These are phyloP conservation scores for Neomorphus geoffroyi DNA, from an alignment of 2,797 vertebrate species.

Conservation along the genomic window DNA sequence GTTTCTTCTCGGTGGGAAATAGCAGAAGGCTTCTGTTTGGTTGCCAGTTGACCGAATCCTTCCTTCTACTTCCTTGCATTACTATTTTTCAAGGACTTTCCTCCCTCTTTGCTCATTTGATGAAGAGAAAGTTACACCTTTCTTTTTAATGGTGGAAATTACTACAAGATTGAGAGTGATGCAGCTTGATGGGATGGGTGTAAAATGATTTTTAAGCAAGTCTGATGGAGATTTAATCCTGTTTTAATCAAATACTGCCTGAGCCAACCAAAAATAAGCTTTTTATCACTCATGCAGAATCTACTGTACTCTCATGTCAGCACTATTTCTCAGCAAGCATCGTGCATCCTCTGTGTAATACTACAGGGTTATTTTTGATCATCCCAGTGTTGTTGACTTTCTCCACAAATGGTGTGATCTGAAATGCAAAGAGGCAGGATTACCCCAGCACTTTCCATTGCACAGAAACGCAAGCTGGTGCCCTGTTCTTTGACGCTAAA, in stretches of 20 bases:
- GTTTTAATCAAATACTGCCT: conserved; percentile 27
- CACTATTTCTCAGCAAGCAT: conserved; percentile 1
- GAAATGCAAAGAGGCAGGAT: conserved; percentile 16
- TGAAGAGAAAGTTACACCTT: background rate
- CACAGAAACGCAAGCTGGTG: background rate
- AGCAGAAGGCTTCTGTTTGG: conserved; percentile 57
- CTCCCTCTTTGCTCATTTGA: background rate
- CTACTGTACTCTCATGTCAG: background rate
- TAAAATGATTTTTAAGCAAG: conserved; percentile 17
- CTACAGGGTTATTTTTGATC: conserved; percentile 29
- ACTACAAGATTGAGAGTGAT: background rate
- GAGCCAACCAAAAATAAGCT: conserved; percentile 9
- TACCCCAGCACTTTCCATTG: background rate
- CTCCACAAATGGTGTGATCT: background rate
- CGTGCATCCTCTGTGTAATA: background rate
- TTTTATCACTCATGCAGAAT: background rate
- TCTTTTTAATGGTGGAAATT: background rate
- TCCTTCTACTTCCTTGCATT: conserved; percentile 64
- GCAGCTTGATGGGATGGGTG: background rate
- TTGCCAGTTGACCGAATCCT: conserved; percentile 73
- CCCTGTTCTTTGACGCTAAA: conserved; percentile 27
- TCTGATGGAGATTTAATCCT: background rate
- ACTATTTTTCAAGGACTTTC: conserved; percentile 54
- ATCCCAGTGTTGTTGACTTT: background rate
- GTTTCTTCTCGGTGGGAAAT: conserved; percentile 71